Conservation (phyloP, 2,797 vertebrate genomes). For the Ambastaia sidthimunki region DNA sequence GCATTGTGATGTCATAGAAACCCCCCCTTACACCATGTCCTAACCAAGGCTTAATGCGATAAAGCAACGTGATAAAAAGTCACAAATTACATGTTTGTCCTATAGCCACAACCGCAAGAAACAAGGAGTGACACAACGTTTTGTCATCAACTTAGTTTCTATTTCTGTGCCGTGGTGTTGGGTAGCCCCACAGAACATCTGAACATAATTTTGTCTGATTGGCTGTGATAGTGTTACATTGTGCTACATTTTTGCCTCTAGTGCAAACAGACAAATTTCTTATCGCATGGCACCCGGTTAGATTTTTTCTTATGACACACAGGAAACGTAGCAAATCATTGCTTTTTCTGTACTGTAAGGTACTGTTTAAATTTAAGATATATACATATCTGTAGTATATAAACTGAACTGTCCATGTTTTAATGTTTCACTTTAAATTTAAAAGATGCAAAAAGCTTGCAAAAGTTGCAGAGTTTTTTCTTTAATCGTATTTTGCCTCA, state of each 20-base stretch:
- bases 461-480: neutral
- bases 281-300: neutral
- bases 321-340: slow-evolving; percentile 23
- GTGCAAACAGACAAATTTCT: neutral
- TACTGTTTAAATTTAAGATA: neutral
- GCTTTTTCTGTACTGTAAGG: slow-evolving; percentile 13
- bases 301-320: slow-evolving; percentile 2
- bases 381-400: slow-evolving; percentile 5
- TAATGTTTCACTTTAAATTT: slow-evolving; percentile 27
- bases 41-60: no score
- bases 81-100: neutral
- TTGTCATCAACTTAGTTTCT: neutral
- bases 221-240: neutral
- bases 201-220: neutral
- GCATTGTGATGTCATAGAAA: neutral
- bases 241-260: neutral
- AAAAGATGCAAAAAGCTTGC: slow-evolving; percentile 27
- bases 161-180: neutral
- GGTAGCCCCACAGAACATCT: neutral
- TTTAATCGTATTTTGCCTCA: slow-evolving; percentile 11
- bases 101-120: neutral
- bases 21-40: no score
- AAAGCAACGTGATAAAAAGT: no score
- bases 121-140: neutral
- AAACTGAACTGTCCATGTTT: slow-evolving; percentile 1